phyloP scores from a whole-genome alignment of 2,797 vertebrate genomes.

The Poeciliopsis infans region DNA sequence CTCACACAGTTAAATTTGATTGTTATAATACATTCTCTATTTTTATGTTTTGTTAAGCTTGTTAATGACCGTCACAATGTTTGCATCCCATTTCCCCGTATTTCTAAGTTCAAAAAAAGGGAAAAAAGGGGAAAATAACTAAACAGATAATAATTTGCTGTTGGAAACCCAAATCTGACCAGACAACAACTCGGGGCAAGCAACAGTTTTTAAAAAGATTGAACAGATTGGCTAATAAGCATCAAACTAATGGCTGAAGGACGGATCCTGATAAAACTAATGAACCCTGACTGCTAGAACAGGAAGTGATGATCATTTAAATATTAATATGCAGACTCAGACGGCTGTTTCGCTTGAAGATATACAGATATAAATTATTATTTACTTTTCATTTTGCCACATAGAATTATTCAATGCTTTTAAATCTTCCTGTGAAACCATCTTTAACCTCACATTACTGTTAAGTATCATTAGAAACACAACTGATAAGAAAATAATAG shows the following conservation, averaged over 20 bases:
- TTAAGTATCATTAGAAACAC: conserved; percentile 7
- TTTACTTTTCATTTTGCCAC: not conserved
- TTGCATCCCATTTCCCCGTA: not conserved
- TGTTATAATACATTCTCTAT: not conserved
- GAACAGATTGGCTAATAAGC: conserved; percentile 24
- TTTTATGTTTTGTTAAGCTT: not conserved
- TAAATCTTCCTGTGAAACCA: not conserved
- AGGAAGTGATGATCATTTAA: conserved; percentile 31
- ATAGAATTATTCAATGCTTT: conserved; percentile 7
- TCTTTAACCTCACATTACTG: conserved; percentile 6
- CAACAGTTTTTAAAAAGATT: conserved; percentile 10
- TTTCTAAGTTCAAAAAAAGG: conserved; percentile 12
- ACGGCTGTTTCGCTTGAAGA: conserved; percentile 20
- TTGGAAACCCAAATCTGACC: conserved; percentile 18
- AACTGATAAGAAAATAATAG: conserved; percentile 1
- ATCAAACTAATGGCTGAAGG: not conserved
- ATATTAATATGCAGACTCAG: not conserved
- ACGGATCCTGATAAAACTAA: conserved; percentile 11
- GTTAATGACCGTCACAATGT: not conserved
- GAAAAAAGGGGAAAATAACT: not conserved
- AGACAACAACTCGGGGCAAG: conserved; percentile 9
- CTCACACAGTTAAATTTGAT: not conserved
- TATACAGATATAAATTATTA: not conserved
- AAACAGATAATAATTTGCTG: conserved; percentile 14
- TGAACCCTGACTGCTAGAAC: conserved; percentile 10